Base-by-base conservation (phyloP, 2,888 invertebrate genomes). In the Deroplatys truncata region DNA sequence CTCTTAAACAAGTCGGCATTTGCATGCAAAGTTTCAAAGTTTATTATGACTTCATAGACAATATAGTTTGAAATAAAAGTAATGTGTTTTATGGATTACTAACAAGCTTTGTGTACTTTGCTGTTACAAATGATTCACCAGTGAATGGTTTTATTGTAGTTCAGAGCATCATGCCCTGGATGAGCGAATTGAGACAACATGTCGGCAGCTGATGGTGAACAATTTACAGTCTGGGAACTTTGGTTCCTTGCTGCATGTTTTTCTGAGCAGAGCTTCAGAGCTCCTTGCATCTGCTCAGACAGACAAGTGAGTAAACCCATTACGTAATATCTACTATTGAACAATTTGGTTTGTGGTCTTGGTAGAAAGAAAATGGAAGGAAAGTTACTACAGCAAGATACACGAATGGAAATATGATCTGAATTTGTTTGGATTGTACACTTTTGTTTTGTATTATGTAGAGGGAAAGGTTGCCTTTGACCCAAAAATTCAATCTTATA, bases 191-290 rank as follows among this genome's bases (percentile, higher is more conserved):
- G 97, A 97, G 92, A 94, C 96, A 0, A 93, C 97, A 91, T 95
- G 97, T 92, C 96, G 97, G 94, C 95, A 96, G 92, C 94, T 98
- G 93, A 93, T 98, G 15, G 95, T 96, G 91, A 98, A 99, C 93
- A 99, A 99, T 93, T 94, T 96, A 16, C 95, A 95, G 91, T 98
- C 98, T 0, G 98, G 98, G 4, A 99, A 99, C 94, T 95, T 99
- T 89, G 97, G 97, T 4, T 96, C 98, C 0, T 94, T 99, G 28
- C 96, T 99, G 56, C 96, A 97, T 91, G 97, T 98, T 25, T 98
- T 98, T 93, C 94, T 98, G 84, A 95, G 96, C 2, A 95, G 98
- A 92, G 96, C 97, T 0, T 95, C 96, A 0, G 98, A 99, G 92
- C 94, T 99, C 91, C 94, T 98, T 89, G 96, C 97, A 0, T 96